Base-by-base conservation (phyloP, 2,888 invertebrate genomes). In the Xestia rhomboidea region DNA sequence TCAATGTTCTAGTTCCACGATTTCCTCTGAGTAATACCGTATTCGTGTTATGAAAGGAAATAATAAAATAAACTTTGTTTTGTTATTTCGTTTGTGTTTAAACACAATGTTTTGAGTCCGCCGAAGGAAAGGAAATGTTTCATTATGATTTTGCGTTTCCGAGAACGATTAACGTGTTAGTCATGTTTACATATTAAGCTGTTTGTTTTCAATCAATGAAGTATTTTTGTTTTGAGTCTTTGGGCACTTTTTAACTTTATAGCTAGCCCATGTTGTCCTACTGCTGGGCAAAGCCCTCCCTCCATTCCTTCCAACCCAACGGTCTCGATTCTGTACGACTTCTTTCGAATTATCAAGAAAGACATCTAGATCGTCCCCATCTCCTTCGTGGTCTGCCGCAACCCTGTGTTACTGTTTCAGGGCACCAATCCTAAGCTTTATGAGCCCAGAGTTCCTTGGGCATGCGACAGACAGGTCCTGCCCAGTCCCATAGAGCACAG, bases 51-150 rank as follows among this genome's bases (percentile, higher is more conserved):
- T 18, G 49, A 46, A 62, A 54, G 21, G 27, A 68, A 74, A 70
- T 67, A 57, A 66, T 66, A 66, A 66, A 66, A 41, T 15, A 34
- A 54, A 62, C n/a, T 44, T 18, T 21, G 21, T 57, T 64, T 51
- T 62, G 71, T 74, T 69, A 27, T 81, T 70, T 27, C 27, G 8
- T n/a, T 84, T 5, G 13, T 38, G 34, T 64, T 78, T 13, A 30
- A 64, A 83, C 34, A 51, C 10, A 49, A 46, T 79, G 68, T 64
- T 82, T 81, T 73, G 66, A 57, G 30, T 46, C 18, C 21, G 27
- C 30, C 27, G 27, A 70, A 67, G 34, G 41, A 84, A 84, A 85
- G 80, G 64, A 66, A 84, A 70, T 60, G 68, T 49, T 41, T 84
- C 54, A 73, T 79, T 81, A 84, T 41, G 57, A 51, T 63, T 67